These are phyloP conservation scores for Rhamphomyia laevipes DNA, from an alignment of 2,888 invertebrate species.

Conservation along the genomic window DNA sequence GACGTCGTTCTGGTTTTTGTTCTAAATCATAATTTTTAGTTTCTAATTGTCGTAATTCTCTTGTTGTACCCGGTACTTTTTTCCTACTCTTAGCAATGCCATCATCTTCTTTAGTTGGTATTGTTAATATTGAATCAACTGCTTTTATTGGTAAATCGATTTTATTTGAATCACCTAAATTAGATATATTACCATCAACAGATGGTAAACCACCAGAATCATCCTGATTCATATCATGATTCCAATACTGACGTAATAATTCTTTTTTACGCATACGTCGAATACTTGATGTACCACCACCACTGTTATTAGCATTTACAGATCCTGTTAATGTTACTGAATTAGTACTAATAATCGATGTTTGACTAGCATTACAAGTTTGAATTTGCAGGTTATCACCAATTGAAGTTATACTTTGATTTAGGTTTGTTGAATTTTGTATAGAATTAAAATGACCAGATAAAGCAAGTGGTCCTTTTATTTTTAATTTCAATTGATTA, in stretches of 20 bases:
- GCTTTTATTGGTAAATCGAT: conserved; percentile 72
- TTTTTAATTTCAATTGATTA: conserved; percentile 80
- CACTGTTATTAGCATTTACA: conserved; percentile 25
- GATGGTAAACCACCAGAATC: conserved; percentile 49
- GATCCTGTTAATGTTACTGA: conserved; percentile 3
- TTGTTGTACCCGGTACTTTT: conserved; percentile 40
- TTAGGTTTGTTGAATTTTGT: conserved; percentile 40
- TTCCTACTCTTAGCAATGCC: conserved; percentile 42
- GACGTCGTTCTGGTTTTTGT: conserved; percentile 38
- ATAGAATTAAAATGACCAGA: conserved; percentile 55
- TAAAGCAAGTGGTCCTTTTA: conserved; percentile 77
- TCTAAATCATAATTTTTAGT: conserved; percentile 43
- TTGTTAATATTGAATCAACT: conserved; percentile 73
- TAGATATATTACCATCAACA: conserved; percentile 29
- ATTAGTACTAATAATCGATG: conserved; percentile 13
- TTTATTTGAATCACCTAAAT: conserved; percentile 41
- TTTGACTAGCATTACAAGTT: conserved; percentile 9
- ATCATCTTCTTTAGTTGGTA: conserved; percentile 75
- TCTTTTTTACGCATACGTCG: conserved; percentile 86
- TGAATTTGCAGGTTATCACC: conserved; percentile 9
- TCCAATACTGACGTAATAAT: conserved; percentile 70
- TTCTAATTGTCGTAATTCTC: conserved; percentile 54
- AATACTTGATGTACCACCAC: conserved; percentile 56
- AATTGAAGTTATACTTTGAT: conserved; percentile 15
- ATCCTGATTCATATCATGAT: conserved; percentile 77